Evolutionary conservation across 2,113 vertebrate species (phyloP).

Genomic region (Sorex araneus): DNA sequence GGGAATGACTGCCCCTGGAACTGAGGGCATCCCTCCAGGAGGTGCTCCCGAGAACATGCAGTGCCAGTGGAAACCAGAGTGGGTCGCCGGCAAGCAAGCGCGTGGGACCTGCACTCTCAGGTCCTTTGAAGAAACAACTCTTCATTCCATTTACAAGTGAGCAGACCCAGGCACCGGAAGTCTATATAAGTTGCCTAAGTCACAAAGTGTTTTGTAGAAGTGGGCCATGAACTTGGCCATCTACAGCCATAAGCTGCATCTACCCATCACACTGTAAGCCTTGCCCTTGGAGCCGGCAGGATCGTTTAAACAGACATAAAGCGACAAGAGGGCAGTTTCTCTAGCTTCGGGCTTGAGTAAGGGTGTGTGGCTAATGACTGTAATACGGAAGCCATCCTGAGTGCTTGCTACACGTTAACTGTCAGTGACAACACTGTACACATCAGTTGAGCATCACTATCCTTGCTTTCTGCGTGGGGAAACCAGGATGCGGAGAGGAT

Average conservation of each 20-base stretch:
- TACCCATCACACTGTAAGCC: not conserved
- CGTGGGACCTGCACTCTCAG: no score
- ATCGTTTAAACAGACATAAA: not conserved
- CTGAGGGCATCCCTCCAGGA: no score
- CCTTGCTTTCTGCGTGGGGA: not conserved
- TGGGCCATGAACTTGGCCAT: not conserved
- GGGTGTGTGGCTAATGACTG: not conserved
- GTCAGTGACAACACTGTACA: not conserved
- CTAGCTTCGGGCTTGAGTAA: not conserved
- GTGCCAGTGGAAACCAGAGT: no score
- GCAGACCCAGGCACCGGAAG: not conserved
- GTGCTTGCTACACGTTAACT: not conserved
- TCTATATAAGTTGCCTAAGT: not conserved
- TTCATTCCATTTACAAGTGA: not conserved
- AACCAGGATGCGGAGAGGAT: not conserved
- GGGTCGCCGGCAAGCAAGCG: no score
- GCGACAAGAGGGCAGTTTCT: not conserved
- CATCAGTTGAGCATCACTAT: not conserved
- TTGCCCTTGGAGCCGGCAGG: not conserved
- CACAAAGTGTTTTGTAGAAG: not conserved
- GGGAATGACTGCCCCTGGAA: no score
- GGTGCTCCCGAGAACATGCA: no score
- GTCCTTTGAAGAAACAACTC: constrained; percentile 9
- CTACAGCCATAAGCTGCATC: not conserved
- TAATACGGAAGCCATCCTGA: not conserved